phyloP scores from a whole-genome alignment of 2,888 invertebrate genomes.

The Phymatocera aterrima region DNA sequence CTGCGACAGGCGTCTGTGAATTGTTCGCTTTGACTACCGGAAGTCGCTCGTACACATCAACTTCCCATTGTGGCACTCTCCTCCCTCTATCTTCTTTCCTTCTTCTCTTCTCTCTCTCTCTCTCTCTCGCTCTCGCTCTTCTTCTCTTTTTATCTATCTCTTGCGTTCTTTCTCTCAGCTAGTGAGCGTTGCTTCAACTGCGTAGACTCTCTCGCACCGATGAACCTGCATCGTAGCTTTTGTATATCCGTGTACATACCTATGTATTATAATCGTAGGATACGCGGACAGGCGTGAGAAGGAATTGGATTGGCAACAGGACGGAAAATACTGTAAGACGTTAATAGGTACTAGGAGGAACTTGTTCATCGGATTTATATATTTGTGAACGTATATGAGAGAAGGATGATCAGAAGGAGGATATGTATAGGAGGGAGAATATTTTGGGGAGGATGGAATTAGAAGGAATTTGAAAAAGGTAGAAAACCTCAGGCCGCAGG shows the following conservation, averaged over 20 bases:
- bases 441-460: too few relatives aligned
- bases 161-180: conserved; percentile 33
- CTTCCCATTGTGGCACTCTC: conserved; percentile 33
- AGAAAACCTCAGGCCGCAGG: too few relatives aligned
- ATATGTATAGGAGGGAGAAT: too few relatives aligned
- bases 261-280: not conserved
- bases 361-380: not conserved
- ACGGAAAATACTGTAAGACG: not conserved
- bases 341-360: too few relatives aligned
- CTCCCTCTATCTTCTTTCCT: conserved; percentile 11
- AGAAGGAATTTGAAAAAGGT: too few relatives aligned
- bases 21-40: conserved; percentile 39
- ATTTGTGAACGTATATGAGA: not conserved
- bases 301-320: conserved; percentile 8
- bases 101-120: conserved; percentile 38
- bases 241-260: not conserved
- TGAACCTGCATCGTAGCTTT: not conserved
- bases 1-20: not conserved
- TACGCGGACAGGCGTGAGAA: conserved; percentile 18
- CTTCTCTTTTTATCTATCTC: not conserved
- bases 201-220: not conserved
- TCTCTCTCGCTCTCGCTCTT: conserved; percentile 26
- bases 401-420: too few relatives aligned
- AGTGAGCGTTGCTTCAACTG: not conserved
- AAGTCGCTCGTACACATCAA: conserved; percentile 39